phyloP scores from a whole-genome alignment of 2,888 invertebrate genomes.

The Cryptocheilus praepositus region DNA sequence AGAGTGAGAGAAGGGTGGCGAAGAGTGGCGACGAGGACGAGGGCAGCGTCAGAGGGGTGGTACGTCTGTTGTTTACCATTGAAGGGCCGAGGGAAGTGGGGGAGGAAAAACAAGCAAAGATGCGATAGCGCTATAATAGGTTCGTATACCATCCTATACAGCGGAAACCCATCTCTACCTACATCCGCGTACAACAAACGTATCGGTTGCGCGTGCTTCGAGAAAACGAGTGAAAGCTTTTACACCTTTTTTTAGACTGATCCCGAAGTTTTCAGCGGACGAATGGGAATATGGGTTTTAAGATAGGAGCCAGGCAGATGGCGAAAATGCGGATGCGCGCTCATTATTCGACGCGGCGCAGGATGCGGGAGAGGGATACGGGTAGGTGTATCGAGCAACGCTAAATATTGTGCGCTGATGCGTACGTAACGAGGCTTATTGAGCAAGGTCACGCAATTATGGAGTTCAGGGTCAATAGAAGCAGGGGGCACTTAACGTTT shows the following conservation, averaged over 20 bases:
- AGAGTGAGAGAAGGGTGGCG: constrained; percentile 5
- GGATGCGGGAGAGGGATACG: too few species aligned
- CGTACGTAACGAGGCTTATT: constrained; percentile 47
- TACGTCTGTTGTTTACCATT: constrained; percentile 57
- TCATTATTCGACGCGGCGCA: too few species aligned
- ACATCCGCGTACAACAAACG: constrained; percentile 5
- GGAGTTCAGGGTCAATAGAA: constrained; percentile 39
- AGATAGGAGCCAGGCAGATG: too few species aligned
- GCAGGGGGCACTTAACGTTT: constrained; percentile 28
- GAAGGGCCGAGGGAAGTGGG: constrained; percentile 43
- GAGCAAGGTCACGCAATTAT: constrained; percentile 56
- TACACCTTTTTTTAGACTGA: not conserved
- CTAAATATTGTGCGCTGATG: too few species aligned
- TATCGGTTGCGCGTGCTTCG: constrained; percentile 12
- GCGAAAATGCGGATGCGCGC: too few species aligned
- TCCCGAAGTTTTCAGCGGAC: not conserved
- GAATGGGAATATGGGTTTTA: too few species aligned
- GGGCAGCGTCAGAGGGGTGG: constrained; percentile 24
- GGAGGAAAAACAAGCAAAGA: constrained; percentile 53
- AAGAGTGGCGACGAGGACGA: not conserved
- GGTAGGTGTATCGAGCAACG: too few species aligned
- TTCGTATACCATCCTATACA: constrained; percentile 37
- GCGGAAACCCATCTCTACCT: constrained; percentile 6
- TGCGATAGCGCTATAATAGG: constrained; percentile 53
- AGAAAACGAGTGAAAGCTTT: constrained; percentile 3